Percentiles rank a stretch among this genome's conserved stretches.
Evolutionary conservation across 1,140 invertebrate species (phyloP).

Genomic region (Thaumatotibia leucotreta): DNA sequence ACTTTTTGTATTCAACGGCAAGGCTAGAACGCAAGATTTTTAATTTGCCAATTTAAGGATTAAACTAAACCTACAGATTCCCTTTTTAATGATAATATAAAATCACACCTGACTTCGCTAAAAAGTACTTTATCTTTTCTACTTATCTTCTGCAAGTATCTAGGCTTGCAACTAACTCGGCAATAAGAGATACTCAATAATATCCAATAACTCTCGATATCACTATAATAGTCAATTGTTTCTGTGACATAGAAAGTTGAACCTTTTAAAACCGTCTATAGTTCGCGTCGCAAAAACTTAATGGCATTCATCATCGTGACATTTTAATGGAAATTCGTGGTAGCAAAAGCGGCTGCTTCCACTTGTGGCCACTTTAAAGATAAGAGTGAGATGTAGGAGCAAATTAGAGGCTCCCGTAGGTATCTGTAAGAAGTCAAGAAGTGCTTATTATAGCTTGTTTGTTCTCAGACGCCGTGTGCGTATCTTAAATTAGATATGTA

Average conservation of each 20-base stretch:
- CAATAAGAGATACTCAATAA: not conserved
- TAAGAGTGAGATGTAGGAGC: not conserved
- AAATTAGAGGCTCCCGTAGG: not conserved
- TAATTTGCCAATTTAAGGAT: no score
- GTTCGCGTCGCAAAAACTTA: not conserved
- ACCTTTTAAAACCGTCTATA: not conserved
- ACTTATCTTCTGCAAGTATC: no score
- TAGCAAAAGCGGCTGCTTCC: conserved; percentile 1
- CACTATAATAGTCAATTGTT: not conserved
- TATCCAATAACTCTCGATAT: not conserved
- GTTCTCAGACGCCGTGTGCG: no score
- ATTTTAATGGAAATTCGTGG: conserved; percentile 1
- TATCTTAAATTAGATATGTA: no score
- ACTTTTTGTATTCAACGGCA: no score
- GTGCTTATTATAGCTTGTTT: not conserved
- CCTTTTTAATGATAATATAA: no score
- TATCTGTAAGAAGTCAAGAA: not conserved
- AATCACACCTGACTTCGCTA: no score
- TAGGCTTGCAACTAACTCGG: not conserved
- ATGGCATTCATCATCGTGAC: conserved; percentile 3
- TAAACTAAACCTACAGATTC: no score
- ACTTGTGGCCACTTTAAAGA: not conserved
- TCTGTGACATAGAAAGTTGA: not conserved
- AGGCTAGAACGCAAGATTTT: no score
- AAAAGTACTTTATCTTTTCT: no score